Base-by-base conservation (phyloP, 2,888 invertebrate genomes). In the Epistrophella euchroma region DNA sequence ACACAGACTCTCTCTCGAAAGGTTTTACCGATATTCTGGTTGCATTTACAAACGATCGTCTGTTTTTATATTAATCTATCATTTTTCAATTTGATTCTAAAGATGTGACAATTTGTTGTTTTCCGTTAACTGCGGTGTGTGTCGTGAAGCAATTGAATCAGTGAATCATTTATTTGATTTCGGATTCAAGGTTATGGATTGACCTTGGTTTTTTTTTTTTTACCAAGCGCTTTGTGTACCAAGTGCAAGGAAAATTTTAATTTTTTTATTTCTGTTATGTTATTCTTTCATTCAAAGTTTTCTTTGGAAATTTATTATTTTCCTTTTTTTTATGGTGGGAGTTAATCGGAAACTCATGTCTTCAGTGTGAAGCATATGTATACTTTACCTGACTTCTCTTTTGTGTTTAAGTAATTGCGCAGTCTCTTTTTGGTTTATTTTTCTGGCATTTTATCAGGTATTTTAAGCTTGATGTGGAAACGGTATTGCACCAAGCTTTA, bases 101-200 rank as follows among this genome's bases (percentile, higher is more conserved):
- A 72, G 76, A 85, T 85, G 85, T 85, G 85, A 85, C 85, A 62
- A 77, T 81, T 73, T 73, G 37, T 60, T 35, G 45, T 81, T 85
- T 77, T 73, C 52, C 58, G 58, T 52, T 47, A 52, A 78, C 68
- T 28, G 3, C 0, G 7, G 11, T 19, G 35, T 60, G 60, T 60
- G 64, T 71, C 35, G 35, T 22, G 19, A 28, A 37, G 50, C 22
- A 32, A 50, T 25, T 40, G 64, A 66, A 58, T 66, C 62, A 32
- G 32, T 32, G 32, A 32, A 32, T 32, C 32, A 28, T 28, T 25
- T 4, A 78, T 83, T 74, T 78, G 68, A 73, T 56, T 76, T 62
- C 55, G 25, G 2, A 56, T 74, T 80, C 85, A 72, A 81, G 85
- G 85, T 70, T 72, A 62, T 25, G 15, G 40, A 11, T 56, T 85